phyloP scores from a whole-genome alignment of 2,113 vertebrate genomes.

The Ciconia stormi region DNA sequence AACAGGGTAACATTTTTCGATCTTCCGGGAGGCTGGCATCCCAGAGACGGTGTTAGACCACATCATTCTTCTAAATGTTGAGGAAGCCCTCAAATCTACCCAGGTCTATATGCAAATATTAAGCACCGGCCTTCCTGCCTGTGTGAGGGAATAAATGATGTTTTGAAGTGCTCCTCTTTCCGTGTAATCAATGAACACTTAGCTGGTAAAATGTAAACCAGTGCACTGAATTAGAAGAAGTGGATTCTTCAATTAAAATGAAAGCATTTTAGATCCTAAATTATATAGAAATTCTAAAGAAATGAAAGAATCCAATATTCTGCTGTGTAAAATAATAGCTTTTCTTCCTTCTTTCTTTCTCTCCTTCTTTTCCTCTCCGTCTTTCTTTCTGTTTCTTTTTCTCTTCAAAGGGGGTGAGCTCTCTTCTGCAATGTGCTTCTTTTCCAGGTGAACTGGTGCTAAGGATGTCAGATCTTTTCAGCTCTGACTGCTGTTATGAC shows the following conservation, averaged over 20 bases:
- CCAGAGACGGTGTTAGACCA: background rate
- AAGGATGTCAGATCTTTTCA: background rate
- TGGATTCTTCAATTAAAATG: background rate
- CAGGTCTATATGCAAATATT: background rate
- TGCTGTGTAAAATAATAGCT: background rate
- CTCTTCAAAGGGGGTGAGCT: background rate
- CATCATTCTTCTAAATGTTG: background rate
- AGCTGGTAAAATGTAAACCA: background rate
- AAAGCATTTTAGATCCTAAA: background rate
- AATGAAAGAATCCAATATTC: background rate
- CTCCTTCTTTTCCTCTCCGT: background rate
- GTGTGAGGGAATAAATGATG: background rate
- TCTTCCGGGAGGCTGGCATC: background rate
- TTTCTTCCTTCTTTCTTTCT: background rate
- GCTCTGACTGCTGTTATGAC: conserved; percentile 15
- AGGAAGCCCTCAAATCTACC: background rate
- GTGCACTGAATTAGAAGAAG: background rate
- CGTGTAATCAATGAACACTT: background rate
- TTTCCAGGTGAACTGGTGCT: background rate
- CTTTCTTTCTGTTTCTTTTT: background rate
- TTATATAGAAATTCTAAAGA: background rate
- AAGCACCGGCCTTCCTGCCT: background rate
- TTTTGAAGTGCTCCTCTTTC: background rate
- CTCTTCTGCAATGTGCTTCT: background rate
- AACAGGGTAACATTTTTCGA: background rate